phyloP scores from a whole-genome alignment of 2,888 invertebrate species.

The Stenchaetothrips biformis region DNA sequence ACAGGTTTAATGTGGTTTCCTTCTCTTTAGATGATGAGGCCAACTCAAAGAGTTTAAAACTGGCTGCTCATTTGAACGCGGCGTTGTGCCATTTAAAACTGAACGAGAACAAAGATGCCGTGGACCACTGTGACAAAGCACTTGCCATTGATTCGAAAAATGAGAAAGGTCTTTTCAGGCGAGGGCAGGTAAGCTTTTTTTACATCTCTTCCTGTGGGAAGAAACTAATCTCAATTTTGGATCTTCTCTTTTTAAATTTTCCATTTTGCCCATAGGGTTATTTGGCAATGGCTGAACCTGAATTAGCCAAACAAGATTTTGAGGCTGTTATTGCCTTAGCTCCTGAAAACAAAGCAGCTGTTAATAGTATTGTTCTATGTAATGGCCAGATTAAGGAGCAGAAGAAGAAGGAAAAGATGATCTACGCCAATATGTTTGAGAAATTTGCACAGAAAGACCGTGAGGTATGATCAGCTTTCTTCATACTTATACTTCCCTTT shows the following conservation, averaged over 20 bases:
- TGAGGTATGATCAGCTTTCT: slow-evolving; percentile 55
- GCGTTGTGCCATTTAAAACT: slow-evolving; percentile 75
- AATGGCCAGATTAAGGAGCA: slow-evolving; percentile 68
- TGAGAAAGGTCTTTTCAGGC: slow-evolving; percentile 84
- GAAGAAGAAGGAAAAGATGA: slow-evolving; percentile 72
- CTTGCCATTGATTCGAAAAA: slow-evolving; percentile 68
- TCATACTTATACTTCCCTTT: slow-evolving; percentile 25
- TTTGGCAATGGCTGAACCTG: slow-evolving; percentile 68
- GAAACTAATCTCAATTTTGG: background rate
- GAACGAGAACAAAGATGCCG: slow-evolving; percentile 65
- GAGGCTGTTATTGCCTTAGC: slow-evolving; percentile 68
- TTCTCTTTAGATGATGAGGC: slow-evolving; percentile 45
- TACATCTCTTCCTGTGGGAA: background rate
- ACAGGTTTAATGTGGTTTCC: background rate
- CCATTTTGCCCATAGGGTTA: slow-evolving; percentile 52
- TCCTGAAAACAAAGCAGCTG: slow-evolving; percentile 83
- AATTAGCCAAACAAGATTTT: slow-evolving; percentile 73
- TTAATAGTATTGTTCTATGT: slow-evolving; percentile 67
- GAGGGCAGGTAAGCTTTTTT: slow-evolving; percentile 58
- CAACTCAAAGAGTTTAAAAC: slow-evolving; percentile 54
- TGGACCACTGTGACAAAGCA: slow-evolving; percentile 70
- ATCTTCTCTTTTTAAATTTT: slow-evolving; percentile 15
- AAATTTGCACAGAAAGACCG: slow-evolving; percentile 79
- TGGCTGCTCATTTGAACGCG: slow-evolving; percentile 74
- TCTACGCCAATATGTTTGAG: slow-evolving; percentile 93